A percentile compares a stretch with the other conserved stretches of the same genome.
Evolutionary conservation across 2,797 vertebrate genomes (phyloP).

Genomic region (Babyrousa celebensis): DNA sequence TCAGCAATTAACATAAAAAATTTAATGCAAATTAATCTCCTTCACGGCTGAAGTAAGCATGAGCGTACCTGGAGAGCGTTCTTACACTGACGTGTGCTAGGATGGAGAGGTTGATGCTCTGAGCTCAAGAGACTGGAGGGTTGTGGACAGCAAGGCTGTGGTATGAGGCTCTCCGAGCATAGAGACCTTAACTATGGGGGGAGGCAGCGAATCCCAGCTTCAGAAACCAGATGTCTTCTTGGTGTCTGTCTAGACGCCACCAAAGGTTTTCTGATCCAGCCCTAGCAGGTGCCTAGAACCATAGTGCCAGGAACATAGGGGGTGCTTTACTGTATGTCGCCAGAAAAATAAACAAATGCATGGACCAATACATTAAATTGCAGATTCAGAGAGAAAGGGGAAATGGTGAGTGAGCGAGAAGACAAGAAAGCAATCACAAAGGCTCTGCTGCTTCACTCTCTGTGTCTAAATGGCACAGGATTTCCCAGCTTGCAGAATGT

Average conservation of each 20-base stretch:
- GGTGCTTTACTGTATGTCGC: background rate
- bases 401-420: background rate
- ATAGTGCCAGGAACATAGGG: background rate
- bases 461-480: background rate
- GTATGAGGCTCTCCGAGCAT: background rate
- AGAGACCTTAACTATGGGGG: background rate
- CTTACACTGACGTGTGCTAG: background rate
- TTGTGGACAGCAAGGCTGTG: rapidly evolving
- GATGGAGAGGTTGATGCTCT: background rate
- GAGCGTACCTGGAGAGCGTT: no score
- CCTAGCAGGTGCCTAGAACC: background rate
- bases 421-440: background rate
- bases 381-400: background rate
- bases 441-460: background rate
- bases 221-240: background rate
- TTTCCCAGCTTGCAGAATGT: background rate
- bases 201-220: background rate
- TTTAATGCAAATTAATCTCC: background rate
- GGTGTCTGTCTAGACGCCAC: background rate
- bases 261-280: background rate
- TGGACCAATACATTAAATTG: background rate
- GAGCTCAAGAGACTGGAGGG: background rate
- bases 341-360: background rate
- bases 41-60: background rate
- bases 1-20: background rate